phyloP scores from a whole-genome alignment of 1,140 invertebrate genomes.

The Pseudomyrmex pallidus region DNA sequence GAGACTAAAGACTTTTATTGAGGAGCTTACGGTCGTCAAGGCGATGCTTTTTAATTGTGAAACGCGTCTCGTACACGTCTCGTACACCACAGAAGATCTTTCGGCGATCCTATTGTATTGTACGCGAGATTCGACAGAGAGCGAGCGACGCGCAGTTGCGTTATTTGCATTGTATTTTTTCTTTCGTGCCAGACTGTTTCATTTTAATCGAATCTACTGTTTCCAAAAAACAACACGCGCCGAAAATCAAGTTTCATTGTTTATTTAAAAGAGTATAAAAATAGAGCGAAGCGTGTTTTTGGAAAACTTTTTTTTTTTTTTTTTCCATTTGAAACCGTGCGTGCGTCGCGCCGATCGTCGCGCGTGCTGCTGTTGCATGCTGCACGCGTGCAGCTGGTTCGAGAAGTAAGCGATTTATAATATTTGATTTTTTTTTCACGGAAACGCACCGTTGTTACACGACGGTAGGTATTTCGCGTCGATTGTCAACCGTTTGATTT shows the following conservation, averaged over 20 bases:
- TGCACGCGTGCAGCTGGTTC: neutral
- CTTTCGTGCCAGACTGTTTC: too few species aligned
- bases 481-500: constrained; percentile 37
- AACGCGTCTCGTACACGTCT: neutral
- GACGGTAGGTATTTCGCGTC: neutral
- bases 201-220: constrained; percentile 19
- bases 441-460: constrained; percentile 6
- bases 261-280: constrained; percentile 40
- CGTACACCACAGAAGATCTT: neutral
- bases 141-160: neutral
- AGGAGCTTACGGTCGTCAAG: constrained; percentile 28
- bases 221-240: constrained; percentile 8
- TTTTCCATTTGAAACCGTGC: constrained; percentile 37
- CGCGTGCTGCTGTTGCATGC: too few species aligned
- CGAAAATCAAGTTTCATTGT: constrained; percentile 51
- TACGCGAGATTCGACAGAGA: neutral
- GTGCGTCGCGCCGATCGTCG: neutral
- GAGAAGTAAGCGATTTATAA: constrained; percentile 45
- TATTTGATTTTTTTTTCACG: constrained; percentile 7
- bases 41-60: constrained; percentile 42
- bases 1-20: constrained; percentile 56
- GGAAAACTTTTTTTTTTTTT: constrained; percentile 26
- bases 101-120: neutral
- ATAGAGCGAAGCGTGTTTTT: constrained; percentile 15
- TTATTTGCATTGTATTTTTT: constrained; percentile 15